Base-by-base conservation (phyloP, 2,113 vertebrate genomes). In the Carassius gibelio region DNA sequence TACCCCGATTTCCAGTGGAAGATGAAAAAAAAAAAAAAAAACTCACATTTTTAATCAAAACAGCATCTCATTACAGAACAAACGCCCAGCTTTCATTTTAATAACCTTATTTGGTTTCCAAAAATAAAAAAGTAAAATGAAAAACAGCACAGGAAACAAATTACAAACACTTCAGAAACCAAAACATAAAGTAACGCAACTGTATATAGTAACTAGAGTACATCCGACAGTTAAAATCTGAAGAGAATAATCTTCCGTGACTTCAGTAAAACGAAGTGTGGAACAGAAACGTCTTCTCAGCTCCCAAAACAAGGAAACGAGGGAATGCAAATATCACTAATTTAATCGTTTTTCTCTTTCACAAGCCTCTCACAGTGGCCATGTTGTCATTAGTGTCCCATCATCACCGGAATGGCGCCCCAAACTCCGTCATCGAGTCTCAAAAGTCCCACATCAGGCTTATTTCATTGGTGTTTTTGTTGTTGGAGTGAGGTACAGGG, bases 161-260 rank as follows among this genome's bases (percentile, higher is more conserved):
- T 75, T 77, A 64, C 52, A 26, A 82, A 80, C 75, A 48, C 9
- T 42, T 57, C 5, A 89, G 87, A 68, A 81, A 82, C 52, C n/a
- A 23, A 83, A 30, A 64, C 10, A 72, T 36, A 88, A 75, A 84
- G 7, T 84, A 82, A 30, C 86, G 84, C 17, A 52, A 82, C 26
- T 0, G 45, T 8, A 38, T 15, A 34, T 15, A 1, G 81, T 76
- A 77, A 74, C 34, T 89, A 88, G 91, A 92, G 92, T 92, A 93
- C 86, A 87, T 90, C 91, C 89, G 88, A 93, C 88, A 89, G 91
- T 88, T 93, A 94, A 93, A 94, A 93, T 89, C 89, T 26, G 48
- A 75, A 75, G 89, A 90, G 88, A 88, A 91, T 88, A 93, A 38
- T 85, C 84, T 62, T 23, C 59, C 77, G 5, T 75, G 86, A 88